These are phyloP conservation scores for Arrhopalites spinosus DNA, from an alignment of 2,888 invertebrate genomes.

Conservation along the genomic window DNA sequence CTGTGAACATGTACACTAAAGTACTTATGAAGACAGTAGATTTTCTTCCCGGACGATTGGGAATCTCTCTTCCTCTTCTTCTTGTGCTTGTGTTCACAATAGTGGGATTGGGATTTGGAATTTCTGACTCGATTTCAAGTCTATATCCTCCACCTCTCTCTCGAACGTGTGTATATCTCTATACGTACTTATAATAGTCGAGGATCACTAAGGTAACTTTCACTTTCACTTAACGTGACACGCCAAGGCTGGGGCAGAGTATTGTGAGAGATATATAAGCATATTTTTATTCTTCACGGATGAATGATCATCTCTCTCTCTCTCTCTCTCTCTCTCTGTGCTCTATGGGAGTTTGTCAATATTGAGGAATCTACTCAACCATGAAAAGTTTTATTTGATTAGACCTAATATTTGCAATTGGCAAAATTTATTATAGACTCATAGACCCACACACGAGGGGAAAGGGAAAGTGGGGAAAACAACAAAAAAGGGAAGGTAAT, in stretches of 20 bases:
- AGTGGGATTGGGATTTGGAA: neutral
- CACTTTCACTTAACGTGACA: neutral
- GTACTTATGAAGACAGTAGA: neutral
- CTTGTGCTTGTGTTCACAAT: neutral
- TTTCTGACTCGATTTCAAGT: neutral
- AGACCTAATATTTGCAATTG: constrained; percentile 33
- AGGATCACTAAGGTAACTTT: neutral
- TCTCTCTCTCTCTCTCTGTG: constrained; percentile 11
- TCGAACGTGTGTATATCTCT: no score
- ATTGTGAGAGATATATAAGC: neutral
- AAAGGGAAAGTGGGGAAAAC: neutral
- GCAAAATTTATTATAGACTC: constrained; percentile 22
- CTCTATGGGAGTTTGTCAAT: constrained; percentile 34
- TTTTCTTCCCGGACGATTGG: no score
- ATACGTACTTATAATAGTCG: no score
- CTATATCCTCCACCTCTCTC: no score
- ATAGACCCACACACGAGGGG: neutral
- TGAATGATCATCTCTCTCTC: constrained; percentile 13
- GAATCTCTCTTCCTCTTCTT: no score
- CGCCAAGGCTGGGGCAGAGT: neutral
- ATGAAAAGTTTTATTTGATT: constrained; percentile 42
- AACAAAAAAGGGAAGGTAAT: neutral
- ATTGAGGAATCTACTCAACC: constrained; percentile 32
- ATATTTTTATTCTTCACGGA: constrained; percentile 28
- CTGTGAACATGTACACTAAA: no score